Base-by-base conservation (phyloP, 2,113 vertebrate genomes). In the Pseudorasbora parva region DNA sequence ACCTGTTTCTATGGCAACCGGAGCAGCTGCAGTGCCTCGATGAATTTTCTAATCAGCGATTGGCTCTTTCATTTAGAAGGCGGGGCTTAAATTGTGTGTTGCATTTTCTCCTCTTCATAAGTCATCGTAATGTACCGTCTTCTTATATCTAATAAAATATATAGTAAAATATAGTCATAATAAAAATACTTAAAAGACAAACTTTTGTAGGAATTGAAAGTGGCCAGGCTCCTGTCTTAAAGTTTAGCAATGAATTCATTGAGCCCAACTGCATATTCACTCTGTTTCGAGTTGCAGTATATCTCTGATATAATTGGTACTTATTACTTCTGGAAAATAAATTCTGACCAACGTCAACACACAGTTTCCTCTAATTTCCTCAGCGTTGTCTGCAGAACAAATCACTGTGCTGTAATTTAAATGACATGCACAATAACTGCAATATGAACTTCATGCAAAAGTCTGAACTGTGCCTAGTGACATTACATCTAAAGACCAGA, bases 271-370 rank as follows among this genome's bases (percentile, higher is more conserved):
- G 15, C 56, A 33, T 30, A 74, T 74, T 74, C 45, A 51, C 23
- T 25, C 14, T 51, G 14, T 75, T 75, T 33, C n/a, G 25, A 33
- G 49, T 54, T 56, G 7, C 68, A 71, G 49, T 37, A 37, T 56
- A 57, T 76, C 51, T 37, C 49, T n/a, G 73, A 7, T 37, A 76
- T 76, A 76, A 76, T 57, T 56, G 73, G 21, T 71, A 14, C 68
- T 71, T 25, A 45, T 23, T 45, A 71, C n/a, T 45, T 45, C 41
- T 71, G 68, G 68, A 71, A 71, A 71, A 71, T 45, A 45, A 71
- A 37, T n/a, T 56, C 73, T 76, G 73, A 76, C 49, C 73, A 76
- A 76, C 37, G 73, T 56, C 73, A 76, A 23, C 74, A 57, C 51
- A 23, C 30, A 14, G 74, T 41, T 77, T 77, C 74, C 51, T 75